Conservation (phyloP, 2,113 vertebrate species). For the Pelusios castaneus region DNA sequence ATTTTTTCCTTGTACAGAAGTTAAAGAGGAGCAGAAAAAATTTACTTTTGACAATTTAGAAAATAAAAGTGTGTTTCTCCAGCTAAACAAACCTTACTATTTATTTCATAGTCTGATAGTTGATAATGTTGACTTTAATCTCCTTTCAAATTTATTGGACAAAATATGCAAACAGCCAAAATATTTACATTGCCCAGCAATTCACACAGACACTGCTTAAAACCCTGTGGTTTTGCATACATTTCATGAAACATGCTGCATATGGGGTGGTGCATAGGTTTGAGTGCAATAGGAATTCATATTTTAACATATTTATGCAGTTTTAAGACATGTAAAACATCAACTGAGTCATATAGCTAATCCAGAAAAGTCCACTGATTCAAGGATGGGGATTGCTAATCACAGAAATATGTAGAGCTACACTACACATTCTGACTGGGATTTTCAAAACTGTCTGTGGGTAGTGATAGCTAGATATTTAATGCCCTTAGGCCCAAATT, state of each 20-base stretch:
- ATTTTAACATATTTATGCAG: neutral
- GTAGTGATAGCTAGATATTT: neutral
- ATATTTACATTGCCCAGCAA: neutral
- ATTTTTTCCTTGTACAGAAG: conserved; percentile 10
- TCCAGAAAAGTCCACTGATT: neutral
- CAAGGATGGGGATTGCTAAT: neutral
- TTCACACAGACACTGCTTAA: neutral
- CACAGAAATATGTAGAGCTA: neutral
- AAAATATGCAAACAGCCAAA: neutral
- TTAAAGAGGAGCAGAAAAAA: conserved; percentile 46
- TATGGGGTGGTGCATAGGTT: neutral
- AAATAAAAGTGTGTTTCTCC: neutral
- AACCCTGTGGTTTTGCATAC: neutral
- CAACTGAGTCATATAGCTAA: neutral
- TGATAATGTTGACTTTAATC: neutral
- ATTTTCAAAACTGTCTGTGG: neutral
- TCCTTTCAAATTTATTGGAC: neutral
- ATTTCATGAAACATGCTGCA: neutral
- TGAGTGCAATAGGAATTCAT: neutral
- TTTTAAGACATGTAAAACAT: neutral
- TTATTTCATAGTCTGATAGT: neutral
- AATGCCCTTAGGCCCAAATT: neutral
- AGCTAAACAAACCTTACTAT: conserved; percentile 2
- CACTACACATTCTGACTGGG: neutral
- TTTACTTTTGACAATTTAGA: neutral